These are phyloP conservation scores for Himalopsyche phryganea DNA, from an alignment of 1,140 invertebrate species.

Conservation along the genomic window DNA sequence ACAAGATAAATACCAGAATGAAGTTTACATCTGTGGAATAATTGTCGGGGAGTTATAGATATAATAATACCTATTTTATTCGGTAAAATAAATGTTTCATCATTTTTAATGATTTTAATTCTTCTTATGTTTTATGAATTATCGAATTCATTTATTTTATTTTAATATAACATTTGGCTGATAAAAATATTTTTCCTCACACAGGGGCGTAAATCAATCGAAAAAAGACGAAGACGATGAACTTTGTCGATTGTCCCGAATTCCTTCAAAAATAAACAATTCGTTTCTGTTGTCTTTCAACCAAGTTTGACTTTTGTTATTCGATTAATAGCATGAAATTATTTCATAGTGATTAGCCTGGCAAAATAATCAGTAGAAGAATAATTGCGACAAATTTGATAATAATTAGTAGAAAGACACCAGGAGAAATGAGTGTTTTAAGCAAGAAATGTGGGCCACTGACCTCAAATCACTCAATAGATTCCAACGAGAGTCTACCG, in stretches of 20 bases:
- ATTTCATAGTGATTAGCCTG: neutral
- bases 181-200: too few species aligned
- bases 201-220: neutral
- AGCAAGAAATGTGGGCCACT: constrained; percentile 27
- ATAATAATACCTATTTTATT: too few species aligned
- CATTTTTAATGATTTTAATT: too few species aligned
- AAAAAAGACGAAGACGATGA: neutral
- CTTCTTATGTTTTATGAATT: too few species aligned
- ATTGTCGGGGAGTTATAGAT: too few species aligned
- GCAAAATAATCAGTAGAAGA: neutral
- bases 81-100: too few species aligned
- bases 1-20: too few species aligned
- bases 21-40: too few species aligned
- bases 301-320: constrained; percentile 5
- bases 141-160: too few species aligned
- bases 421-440: constrained; percentile 21
- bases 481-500: constrained; percentile 10
- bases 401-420: constrained; percentile 9
- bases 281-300: neutral
- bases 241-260: neutral
- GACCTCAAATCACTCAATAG: constrained; percentile 20
- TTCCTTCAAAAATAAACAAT: constrained; percentile 10
- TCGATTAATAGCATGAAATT: neutral
- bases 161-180: too few species aligned
- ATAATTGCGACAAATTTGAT: too few species aligned